Percentiles rank a stretch among this genome's conserved stretches.
Evolutionary conservation across 2,888 invertebrate genomes (phyloP).

Genomic region (Sepioteuthis lessoniana): DNA sequence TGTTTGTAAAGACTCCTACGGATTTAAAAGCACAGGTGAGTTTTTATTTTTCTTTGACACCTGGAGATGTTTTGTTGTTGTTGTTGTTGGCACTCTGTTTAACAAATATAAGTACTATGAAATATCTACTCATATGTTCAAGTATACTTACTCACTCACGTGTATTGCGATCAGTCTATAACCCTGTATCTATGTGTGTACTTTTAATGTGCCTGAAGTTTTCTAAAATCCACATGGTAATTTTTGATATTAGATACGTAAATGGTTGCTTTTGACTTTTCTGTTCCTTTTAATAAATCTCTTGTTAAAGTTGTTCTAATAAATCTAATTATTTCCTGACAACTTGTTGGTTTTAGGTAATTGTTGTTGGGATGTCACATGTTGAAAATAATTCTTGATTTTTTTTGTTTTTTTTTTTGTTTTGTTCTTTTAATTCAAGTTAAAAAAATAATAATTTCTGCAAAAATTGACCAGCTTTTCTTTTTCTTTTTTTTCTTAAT

Average conservation of each 20-base stretch:
- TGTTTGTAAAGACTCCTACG: not conserved
- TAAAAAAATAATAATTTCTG: not conserved
- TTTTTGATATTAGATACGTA: too few species aligned
- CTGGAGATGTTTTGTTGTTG: not conserved
- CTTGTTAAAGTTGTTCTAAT: too few species aligned
- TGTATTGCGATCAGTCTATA: not conserved
- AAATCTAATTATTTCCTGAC: not conserved
- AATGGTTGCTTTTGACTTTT: too few species aligned
- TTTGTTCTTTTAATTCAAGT: too few species aligned
- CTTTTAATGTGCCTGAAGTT: too few species aligned
- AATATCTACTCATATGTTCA: not conserved
- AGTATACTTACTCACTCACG: not conserved
- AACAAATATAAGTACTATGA: not conserved
- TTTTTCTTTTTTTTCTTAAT: too few species aligned
- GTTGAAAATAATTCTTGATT: not conserved
- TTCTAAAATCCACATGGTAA: too few species aligned
- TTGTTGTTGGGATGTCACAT: not conserved
- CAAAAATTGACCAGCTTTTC: not conserved
- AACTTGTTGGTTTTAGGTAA: not conserved
- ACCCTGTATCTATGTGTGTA: too few species aligned
- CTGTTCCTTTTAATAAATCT: too few species aligned
- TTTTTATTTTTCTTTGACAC: not conserved
- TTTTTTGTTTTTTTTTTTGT: not conserved
- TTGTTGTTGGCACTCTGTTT: not conserved
- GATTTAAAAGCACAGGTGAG: conserved; percentile 33